A percentile compares a stretch with the other conserved stretches of the same genome.
Evolutionary conservation across 2,888 invertebrate genomes (phyloP).

Genomic region (Chymomyza caudatula): DNA sequence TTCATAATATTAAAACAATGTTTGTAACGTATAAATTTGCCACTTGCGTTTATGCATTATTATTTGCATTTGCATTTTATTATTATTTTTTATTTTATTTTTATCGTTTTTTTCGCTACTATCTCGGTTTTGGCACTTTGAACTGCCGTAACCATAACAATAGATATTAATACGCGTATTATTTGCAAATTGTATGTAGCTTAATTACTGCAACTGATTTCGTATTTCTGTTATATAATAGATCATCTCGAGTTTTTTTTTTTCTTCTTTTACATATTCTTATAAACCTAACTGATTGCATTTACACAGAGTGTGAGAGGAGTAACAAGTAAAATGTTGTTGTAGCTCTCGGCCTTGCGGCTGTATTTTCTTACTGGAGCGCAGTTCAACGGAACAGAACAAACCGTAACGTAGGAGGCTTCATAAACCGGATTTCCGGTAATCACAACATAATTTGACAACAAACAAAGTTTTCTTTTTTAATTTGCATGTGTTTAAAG

Average conservation of each 20-base stretch:
- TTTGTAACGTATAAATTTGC: constrained; percentile 56
- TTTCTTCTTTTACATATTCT: constrained; percentile 24
- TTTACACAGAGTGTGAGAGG: constrained; percentile 62
- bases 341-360: background rate
- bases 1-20: constrained; percentile 68
- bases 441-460: constrained; percentile 15
- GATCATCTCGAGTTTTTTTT: background rate
- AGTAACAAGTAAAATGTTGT: constrained; percentile 23
- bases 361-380: background rate
- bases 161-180: constrained; percentile 21
- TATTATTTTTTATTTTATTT: background rate
- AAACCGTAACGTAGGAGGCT: background rate
- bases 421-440: background rate
- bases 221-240: background rate
- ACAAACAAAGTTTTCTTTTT: constrained; percentile 30
- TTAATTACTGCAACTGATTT: constrained; percentile 46
- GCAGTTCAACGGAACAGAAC: background rate
- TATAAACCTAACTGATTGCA: constrained; percentile 69
- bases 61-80: constrained; percentile 17
- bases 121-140: background rate
- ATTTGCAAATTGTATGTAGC: constrained; percentile 40
- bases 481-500: constrained; percentile 37
- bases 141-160: constrained; percentile 3
- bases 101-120: background rate
- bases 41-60: constrained; percentile 1